Evolutionary conservation across 2,113 vertebrate species (phyloP), one percentile per base, ranked within the genome.

Genomic region (Saguinus midas): DNA sequence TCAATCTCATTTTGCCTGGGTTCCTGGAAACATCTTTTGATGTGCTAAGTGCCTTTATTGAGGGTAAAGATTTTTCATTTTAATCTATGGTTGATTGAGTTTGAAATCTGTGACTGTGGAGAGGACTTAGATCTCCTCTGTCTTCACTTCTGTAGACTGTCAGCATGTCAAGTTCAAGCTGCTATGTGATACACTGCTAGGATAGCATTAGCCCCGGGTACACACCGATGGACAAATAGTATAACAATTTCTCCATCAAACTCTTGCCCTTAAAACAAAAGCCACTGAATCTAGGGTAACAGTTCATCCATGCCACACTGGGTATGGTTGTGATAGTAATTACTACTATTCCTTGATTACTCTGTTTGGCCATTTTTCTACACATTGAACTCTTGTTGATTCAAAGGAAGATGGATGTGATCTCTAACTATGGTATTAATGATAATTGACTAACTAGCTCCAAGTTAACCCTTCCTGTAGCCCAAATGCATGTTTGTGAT

Each of bases 401-500:
- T 50, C 72, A 70, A 86, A 73, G 35, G 40, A 78, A 88, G 21
- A 52, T 20, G 66, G 50, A 50, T 2, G 11, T 50, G 55, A 23
- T 55, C 50, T 45, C 40, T 85, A 45, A 83, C 32, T 90, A 23
- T 90, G 23, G 11, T 95, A 32, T n/a, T 95, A 40, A 92, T 66
- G 73, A 12, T 25, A 88, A 0, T 70, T 80, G 55, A 79, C 0
- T 86, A 83, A 72, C 78, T 93, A 23, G 23, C 29, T 68, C 23
- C 43, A 66, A 16, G n/a, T 55, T 96, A 18, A 1, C 75, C 35
- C 86, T 55, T 61, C 29, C 5, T 87, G 78, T 23, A 27, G 0
- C 29, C 64, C 23, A 95, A 82, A 87, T 52, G 32, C 17, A 37
- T 20, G 40, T 25, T 96, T 95, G 96, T 88, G 68, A 82, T 55